A percentile compares a stretch with the other conserved stretches of the same genome.
Conservation (phyloP, 2,888 invertebrate species). For the Rhaphigaster nebulosa region DNA sequence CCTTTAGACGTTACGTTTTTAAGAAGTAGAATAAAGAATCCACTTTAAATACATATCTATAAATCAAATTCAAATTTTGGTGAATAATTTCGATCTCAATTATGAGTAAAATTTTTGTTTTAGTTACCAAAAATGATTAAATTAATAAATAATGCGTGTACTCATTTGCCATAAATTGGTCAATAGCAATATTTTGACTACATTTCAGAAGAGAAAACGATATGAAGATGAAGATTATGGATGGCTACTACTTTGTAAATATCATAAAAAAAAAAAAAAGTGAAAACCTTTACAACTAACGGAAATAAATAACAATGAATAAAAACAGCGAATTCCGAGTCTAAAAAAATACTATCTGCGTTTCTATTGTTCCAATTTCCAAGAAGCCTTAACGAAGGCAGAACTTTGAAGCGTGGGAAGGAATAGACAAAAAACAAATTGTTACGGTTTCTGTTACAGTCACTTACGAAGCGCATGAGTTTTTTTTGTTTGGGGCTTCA, state of each 20-base stretch:
- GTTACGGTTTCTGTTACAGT: constrained; percentile 11
- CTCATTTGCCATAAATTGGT: no score
- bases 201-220: no score
- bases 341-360: neutral
- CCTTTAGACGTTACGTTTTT: no score
- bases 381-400: constrained; percentile 40
- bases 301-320: constrained; percentile 3
- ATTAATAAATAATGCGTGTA: no score
- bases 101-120: no score
- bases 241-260: neutral
- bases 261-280: neutral
- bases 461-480: neutral
- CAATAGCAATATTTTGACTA: no score
- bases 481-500: neutral
- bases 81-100: no score
- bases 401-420: constrained; percentile 34
- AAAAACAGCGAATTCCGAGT: constrained; percentile 4
- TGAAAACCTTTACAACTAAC: neutral
- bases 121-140: no score
- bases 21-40: no score
- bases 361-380: constrained; percentile 18
- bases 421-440: constrained; percentile 30
- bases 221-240: no score
- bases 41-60: no score
- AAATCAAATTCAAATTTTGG: no score